phyloP scores from a whole-genome alignment of 2,888 invertebrate species.

The Caenorhabditis wallacei region DNA sequence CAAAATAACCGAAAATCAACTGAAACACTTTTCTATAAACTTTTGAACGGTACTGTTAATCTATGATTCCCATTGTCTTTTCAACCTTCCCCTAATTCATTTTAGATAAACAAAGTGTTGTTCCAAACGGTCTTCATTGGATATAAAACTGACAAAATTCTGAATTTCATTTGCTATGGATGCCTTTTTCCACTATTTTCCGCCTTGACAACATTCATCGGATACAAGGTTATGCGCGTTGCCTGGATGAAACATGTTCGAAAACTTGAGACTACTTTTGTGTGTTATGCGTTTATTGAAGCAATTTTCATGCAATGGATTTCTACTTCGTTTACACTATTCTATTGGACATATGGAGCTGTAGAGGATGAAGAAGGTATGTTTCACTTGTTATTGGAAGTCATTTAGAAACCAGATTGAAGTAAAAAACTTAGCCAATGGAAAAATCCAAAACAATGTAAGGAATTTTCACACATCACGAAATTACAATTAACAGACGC shows the following conservation, averaged over 20 bases:
- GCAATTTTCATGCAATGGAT: background rate
- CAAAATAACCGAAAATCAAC: no score
- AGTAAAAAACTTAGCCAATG: no score
- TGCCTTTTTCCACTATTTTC: conserved; percentile 10
- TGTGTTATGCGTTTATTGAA: conserved; percentile 21
- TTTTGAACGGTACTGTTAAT: no score
- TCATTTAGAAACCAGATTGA: no score
- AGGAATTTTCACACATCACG: no score
- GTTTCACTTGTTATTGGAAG: no score
- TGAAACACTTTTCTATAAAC: no score
- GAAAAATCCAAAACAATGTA: no score
- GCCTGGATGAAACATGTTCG: conserved; percentile 27
- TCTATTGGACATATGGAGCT: conserved; percentile 42
- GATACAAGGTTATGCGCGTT: conserved; percentile 1
- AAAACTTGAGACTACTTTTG: conserved; percentile 7
- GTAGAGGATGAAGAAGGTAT: conserved; percentile 12
- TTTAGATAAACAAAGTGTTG: conserved; percentile 26
- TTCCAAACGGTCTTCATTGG: conserved; percentile 35
- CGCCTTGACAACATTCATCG: background rate
- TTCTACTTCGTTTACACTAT: conserved; percentile 7
- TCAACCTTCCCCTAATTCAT: background rate
- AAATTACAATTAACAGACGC: no score
- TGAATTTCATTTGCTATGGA: conserved; percentile 22
- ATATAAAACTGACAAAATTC: background rate
- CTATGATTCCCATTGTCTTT: no score